Evolutionary conservation across 2,797 vertebrate genomes (phyloP), one percentile per base, ranked within the genome.

Genomic region (Acanthurus tractus): DNA sequence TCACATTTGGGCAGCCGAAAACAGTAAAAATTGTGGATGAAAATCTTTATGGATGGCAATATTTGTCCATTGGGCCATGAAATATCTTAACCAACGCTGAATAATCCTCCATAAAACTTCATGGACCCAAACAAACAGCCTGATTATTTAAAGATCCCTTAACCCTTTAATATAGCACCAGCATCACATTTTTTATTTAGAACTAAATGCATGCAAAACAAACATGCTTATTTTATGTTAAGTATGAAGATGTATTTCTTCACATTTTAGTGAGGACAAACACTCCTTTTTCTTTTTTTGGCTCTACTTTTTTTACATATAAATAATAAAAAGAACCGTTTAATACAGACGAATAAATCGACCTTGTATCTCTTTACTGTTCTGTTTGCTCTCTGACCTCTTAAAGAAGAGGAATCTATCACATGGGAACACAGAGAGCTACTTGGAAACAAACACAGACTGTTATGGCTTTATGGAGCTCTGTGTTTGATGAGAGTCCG

Each of bases 401-500:
- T 11, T 74, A 6, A 42, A 36, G 8, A 13, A 0, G 40, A 52
- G 53, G 81, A 80, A 63, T 18, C 49, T 20, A 11, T 70, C 70
- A 57, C 63, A 56, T 0, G 4, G 67, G 69, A 85, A 71, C 52
- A 70, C 49, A 52, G 29, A 63, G 20, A 64, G 23, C 67, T 45
- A 2, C 17, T 45, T 9, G 20, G 36, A 36, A 46, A 67, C 53
- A 77, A 65, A 44, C 59, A 53, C 17, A 59, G 5, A 12, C 11
- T 70, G 76, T 73, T 75, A 23, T 49, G 57, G 22, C 74, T 89
- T 88, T 59, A 79, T 0, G 13, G 61, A 63, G 55, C 66, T 68
- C 59, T 15, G 40, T 38, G 74, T 84, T 82, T 85, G 79, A 53
- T 59, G 59, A 29, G 82, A 68, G 56, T 48, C 4, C 3, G 34